Base-by-base conservation (phyloP, 2,888 invertebrate genomes). In the Scaptomyza caliginosa region DNA sequence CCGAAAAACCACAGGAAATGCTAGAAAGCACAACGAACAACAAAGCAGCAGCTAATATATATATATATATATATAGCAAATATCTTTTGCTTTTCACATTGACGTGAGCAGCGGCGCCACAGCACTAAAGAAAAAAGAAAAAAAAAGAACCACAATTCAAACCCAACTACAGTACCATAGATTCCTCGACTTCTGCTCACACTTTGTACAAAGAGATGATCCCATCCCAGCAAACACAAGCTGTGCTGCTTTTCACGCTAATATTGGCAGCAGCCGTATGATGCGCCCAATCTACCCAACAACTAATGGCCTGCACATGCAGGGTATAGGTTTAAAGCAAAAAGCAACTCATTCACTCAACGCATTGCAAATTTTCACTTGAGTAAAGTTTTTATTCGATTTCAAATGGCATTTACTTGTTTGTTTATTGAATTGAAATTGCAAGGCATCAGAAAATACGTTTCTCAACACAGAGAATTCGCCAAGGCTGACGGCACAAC, bases 221-320 rank as follows among this genome's bases (percentile, higher is more conserved):
- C 21, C n/a, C 10, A 1, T 10, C 26, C 49, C 48, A 43, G 80
- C 83, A 83, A 79, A 72, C 76, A 57, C 51, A 65, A 65, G 54
- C 34, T 69, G 60, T 55, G 60, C 51, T 32, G 73, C 62, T 83
- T 79, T 83, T 76, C 58, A 76, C 64, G 77, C 81, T 77, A 67
- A 80, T 69, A 81, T 78, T 69, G 67, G 64, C 81, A 67, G 50
- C 63, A n/a, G n/a, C n/a, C n/a, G n/a, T n/a, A n/a, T n/a, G n/a
- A n/a, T n/a, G n/a, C n/a, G n/a, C n/a, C n/a, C n/a, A n/a, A n/a
- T n/a, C n/a, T n/a, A n/a, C n/a, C n/a, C n/a, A n/a, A n/a, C n/a
- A n/a, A n/a, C n/a, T n/a, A n/a, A n/a, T n/a, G n/a, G n/a, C n/a
- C n/a, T n/a, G 21, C 28, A n/a, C 7, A n/a, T 26, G 46, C 11